A percentile compares a stretch with the other conserved stretches of the same genome.
phyloP scores from a whole-genome alignment of 1,140 invertebrate genomes.

The Drosophila nannoptera region DNA sequence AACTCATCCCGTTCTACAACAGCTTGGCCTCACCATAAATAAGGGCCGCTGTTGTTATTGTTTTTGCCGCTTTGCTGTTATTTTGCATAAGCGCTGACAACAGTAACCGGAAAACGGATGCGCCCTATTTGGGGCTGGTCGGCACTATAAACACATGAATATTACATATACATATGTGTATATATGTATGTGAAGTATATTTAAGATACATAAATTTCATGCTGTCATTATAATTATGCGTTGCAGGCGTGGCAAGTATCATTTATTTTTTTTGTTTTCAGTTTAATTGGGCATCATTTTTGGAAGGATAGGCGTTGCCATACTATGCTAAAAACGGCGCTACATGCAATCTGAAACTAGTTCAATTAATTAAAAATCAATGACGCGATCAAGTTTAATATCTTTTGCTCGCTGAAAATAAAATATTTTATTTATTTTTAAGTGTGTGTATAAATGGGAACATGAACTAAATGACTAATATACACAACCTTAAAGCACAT shows the following conservation, averaged over 20 bases:
- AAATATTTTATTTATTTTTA: background rate
- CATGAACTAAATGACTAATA: background rate
- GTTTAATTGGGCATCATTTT: slow-evolving; percentile 20
- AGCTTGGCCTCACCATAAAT: slow-evolving; percentile 5
- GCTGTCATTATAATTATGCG: slow-evolving; percentile 13
- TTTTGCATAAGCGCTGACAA: slow-evolving; percentile 27
- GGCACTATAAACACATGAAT: background rate
- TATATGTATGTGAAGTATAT: background rate
- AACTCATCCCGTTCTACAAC: slow-evolving; percentile 31
- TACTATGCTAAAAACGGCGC: background rate
- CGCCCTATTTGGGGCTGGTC: slow-evolving; percentile 53
- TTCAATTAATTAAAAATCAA: background rate
- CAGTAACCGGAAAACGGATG: slow-evolving; percentile 65
- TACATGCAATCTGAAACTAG: background rate
- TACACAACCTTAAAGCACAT: background rate
- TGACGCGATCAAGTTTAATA: too few species aligned
- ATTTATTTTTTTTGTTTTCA: slow-evolving; percentile 16
- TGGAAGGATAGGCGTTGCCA: slow-evolving; percentile 57
- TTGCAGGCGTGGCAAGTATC: slow-evolving; percentile 6
- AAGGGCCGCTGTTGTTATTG: slow-evolving; percentile 31
- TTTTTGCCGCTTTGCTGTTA: slow-evolving; percentile 20
- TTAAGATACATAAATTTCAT: background rate
- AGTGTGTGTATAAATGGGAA: background rate
- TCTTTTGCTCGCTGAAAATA: too few species aligned
- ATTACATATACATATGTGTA: background rate